These are phyloP conservation scores for Hippolais icterina DNA, from an alignment of 2,113 vertebrate genomes.

Conservation along the genomic window DNA sequence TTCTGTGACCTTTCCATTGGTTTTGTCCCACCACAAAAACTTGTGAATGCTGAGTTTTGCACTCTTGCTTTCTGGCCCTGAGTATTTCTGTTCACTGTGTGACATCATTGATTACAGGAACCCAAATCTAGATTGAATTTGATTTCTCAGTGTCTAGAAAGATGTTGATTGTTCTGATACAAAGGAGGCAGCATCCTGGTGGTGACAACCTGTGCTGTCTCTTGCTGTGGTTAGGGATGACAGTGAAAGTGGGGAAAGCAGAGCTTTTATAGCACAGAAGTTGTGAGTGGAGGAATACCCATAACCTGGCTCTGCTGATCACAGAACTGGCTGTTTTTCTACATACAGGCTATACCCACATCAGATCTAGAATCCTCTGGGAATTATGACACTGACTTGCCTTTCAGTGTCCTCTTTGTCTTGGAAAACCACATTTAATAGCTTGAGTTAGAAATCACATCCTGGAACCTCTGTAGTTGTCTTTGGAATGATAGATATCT, in stretches of 20 bases:
- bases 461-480: neutral
- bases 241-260: neutral
- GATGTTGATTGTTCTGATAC: rapidly evolving
- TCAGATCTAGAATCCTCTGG: neutral
- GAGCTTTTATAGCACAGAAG: rapidly evolving
- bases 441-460: neutral
- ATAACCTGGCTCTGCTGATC: neutral
- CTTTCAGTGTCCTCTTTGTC: neutral
- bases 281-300: neutral
- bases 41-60: neutral
- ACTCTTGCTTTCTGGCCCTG: rapidly evolving
- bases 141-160: neutral
- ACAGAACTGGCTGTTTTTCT: neutral
- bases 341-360: neutral
- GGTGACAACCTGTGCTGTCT: neutral
- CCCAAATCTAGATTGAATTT: neutral
- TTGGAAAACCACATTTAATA: neutral
- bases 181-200: neutral
- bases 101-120: neutral
- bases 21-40: neutral
- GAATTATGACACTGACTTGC: neutral
- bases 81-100: rapidly evolving
- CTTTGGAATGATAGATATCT: neutral
- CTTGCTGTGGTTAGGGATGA: neutral
- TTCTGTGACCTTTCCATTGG: neutral